Base-by-base conservation (phyloP, 2,797 vertebrate genomes). In the Amniataba percoides region DNA sequence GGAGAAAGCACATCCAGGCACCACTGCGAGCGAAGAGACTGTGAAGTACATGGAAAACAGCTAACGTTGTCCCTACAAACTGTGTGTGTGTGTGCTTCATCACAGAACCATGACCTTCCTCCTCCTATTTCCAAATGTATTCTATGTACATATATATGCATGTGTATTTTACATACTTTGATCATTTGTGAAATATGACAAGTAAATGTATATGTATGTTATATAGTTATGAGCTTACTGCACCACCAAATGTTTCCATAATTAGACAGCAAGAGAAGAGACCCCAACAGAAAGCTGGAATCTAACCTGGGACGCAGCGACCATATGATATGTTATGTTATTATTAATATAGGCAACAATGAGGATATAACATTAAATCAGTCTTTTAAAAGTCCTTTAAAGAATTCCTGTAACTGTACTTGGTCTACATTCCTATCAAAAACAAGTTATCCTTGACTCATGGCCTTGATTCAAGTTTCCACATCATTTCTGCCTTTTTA, bases 1-100 rank as follows among this genome's bases (percentile, higher is more conserved):
- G 23, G 74, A 82, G 71, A 77, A 80, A 79, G 55, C 58, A 76
- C 21, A 78, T 45, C 69, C 74, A 83, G 52, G 65, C 61, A 65
- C 68, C 18, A 58, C 63, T 67, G 79, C 43, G 81, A 75, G 51
- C 59, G 66, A 18, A 62, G 45, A 80, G 34, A 52, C 73, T 71
- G 57, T 73, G 53, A 57, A 34, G 49, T 43, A 40, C 59, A 78
- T 60, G 53, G 45, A 68, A 80, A 78, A 52, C 75, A 64, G 60
- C 59, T n/a, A 39, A 42, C 10, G 14, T n/a, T 40, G 62, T 34
- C 45, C 43, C 43, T 59, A 48, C 21, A 64, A 46, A 77, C 39
- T 40, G 18, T 2, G 10, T 56, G 42, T 59, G 14, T 53, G 12
- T 42, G 8, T 69, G 25, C 8, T 27, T 21, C 40, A 16, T 36